Evolutionary conservation across 2,797 vertebrate genomes (phyloP).

Genomic region (Pterois miles): DNA sequence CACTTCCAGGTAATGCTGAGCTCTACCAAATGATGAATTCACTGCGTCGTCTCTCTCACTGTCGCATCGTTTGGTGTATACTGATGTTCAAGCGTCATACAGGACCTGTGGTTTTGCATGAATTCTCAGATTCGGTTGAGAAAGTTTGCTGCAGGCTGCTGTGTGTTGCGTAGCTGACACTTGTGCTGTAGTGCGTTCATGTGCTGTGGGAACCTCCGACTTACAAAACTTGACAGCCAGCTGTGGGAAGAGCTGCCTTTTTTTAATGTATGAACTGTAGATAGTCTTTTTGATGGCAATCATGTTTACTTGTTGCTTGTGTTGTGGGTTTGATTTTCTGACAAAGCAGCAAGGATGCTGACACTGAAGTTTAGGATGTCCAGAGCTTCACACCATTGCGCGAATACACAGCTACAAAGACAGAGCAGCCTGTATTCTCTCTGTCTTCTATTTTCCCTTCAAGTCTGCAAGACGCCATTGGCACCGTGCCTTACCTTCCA

Average conservation of each 20-base stretch:
- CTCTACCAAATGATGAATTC: conserved; percentile 23
- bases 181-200: conserved; percentile 31
- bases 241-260: conserved; percentile 30
- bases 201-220: conserved; percentile 27
- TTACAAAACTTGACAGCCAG: conserved; percentile 51
- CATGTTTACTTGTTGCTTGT: conserved; percentile 32
- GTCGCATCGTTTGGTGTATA: conserved; percentile 42
- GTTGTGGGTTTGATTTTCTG: conserved; percentile 27
- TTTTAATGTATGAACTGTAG: conserved; percentile 34
- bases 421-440: background rate
- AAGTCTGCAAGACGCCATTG: background rate
- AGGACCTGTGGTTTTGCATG: conserved; percentile 39
- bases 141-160: conserved; percentile 50
- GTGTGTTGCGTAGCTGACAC: conserved; percentile 31
- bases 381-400: conserved; percentile 10
- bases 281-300: conserved; percentile 19
- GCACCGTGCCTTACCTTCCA: background rate
- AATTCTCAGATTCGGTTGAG: conserved; percentile 29
- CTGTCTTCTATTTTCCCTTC: background rate
- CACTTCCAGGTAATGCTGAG: conserved; percentile 6
- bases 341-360: conserved; percentile 23
- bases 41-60: background rate
- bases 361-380: conserved; percentile 18
- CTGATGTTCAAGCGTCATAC: conserved; percentile 22
- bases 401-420: conserved; percentile 1